These are phyloP conservation scores for Galerucella pusilla DNA, from an alignment of 2,888 invertebrate genomes.

Conservation along the genomic window DNA sequence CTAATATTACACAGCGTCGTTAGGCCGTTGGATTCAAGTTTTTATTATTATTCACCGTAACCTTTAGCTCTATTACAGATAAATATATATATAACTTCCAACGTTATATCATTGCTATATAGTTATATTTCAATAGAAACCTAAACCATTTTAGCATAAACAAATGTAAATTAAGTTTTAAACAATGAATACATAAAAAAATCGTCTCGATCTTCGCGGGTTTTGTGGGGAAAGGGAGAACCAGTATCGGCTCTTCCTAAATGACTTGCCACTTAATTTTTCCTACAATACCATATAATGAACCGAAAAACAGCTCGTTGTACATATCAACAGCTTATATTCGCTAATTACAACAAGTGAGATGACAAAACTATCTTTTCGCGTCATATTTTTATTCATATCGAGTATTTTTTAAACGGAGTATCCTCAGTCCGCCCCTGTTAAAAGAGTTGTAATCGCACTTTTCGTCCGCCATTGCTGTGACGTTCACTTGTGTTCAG, in stretches of 20 bases:
- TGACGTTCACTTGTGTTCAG: constrained; percentile 82
- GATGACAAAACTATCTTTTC: no score
- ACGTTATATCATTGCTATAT: background rate
- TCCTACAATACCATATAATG: background rate
- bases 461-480: constrained; percentile 75
- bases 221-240: constrained; percentile 23
- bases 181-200: constrained; percentile 2
- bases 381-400: no score
- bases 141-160: background rate
- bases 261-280: background rate
- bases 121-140: no score
- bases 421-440: background rate
- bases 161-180: background rate
- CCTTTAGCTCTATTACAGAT: constrained; percentile 5
- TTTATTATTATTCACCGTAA: constrained; percentile 2
- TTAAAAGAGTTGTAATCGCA: constrained; percentile 63
- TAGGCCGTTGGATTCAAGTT: constrained; percentile 31
- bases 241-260: constrained; percentile 14
- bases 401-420: background rate
- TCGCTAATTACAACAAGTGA: no score
- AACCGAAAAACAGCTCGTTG: no score
- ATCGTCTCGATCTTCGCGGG: background rate
- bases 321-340: no score
- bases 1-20: constrained; percentile 50
- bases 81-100: background rate